A percentile compares a stretch with the other conserved stretches of the same genome.
These are phyloP conservation scores for Campylomormyrus tamandua DNA, from an alignment of 2,113 vertebrate genomes.

Conservation along the genomic window DNA sequence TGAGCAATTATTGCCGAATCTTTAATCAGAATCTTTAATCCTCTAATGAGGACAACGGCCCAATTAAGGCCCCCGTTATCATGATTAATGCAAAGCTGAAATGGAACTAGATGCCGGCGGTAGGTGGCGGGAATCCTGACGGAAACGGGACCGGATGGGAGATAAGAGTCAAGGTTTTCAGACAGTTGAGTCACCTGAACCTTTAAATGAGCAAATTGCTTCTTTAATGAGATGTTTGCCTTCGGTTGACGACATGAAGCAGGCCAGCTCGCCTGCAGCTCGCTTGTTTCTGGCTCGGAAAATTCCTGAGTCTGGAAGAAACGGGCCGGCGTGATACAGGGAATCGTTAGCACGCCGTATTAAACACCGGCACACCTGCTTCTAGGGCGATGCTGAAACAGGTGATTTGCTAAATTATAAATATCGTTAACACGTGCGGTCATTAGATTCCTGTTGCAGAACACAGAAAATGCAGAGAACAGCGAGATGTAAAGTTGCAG, in stretches of 20 bases:
- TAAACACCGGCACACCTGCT: not conserved
- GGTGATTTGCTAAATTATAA: not conserved
- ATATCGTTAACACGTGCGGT: not conserved
- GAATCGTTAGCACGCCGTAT: not conserved
- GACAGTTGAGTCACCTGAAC: constrained; percentile 14
- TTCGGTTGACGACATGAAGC: not conserved
- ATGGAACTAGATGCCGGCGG: not conserved
- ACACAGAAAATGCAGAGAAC: not conserved
- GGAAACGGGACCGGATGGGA: not conserved
- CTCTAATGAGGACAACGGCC: constrained; percentile 15
- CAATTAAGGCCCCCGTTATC: constrained; percentile 11
- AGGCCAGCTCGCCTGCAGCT: not conserved
- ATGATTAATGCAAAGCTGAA: constrained; percentile 12
- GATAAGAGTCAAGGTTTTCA: not conserved
- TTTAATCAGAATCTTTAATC: constrained; percentile 16
- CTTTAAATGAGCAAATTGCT: constrained; percentile 11
- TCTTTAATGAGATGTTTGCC: constrained; percentile 6
- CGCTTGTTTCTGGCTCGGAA: not conserved
- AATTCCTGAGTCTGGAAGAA: not conserved
- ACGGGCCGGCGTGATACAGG: not conserved
- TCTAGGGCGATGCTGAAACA: not conserved
- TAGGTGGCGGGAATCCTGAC: not conserved
- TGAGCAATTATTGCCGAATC: constrained; percentile 15
- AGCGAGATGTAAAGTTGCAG: not conserved
- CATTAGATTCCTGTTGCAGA: not conserved